phyloP scores from a whole-genome alignment of 2,888 invertebrate species.

The Caenorhabditis sp. region DNA sequence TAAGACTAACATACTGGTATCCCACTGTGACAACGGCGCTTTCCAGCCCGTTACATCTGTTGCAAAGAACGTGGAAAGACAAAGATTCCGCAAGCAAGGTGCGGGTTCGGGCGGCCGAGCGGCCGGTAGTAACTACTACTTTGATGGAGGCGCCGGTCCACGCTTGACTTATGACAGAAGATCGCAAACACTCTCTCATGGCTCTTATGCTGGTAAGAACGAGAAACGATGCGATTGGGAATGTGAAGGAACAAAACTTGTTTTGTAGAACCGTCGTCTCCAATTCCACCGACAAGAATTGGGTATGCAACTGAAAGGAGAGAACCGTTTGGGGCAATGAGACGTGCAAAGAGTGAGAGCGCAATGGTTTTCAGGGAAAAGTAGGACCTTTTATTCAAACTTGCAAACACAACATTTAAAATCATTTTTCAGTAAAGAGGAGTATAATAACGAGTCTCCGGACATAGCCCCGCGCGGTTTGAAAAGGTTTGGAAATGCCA shows the following conservation, averaged over 20 bases:
- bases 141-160: constrained; percentile 61
- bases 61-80: constrained; percentile 76
- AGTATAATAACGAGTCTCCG: constrained; percentile 51
- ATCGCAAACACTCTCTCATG: constrained; percentile 67
- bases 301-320: constrained; percentile 60
- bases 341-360: constrained; percentile 78
- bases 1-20: background rate
- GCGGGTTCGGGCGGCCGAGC: constrained; percentile 70
- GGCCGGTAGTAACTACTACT: constrained; percentile 69
- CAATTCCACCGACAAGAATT: constrained; percentile 45
- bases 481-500: constrained; percentile 55
- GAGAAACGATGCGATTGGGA: background rate
- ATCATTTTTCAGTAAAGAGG: constrained; percentile 41
- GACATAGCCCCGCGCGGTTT: constrained; percentile 64
- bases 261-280: constrained; percentile 58
- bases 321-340: constrained; percentile 73
- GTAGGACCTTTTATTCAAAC: constrained; percentile 7
- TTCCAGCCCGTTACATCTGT: constrained; percentile 73
- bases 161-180: constrained; percentile 63
- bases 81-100: constrained; percentile 75
- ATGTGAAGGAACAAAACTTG: background rate
- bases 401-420: background rate
- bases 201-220: constrained; percentile 52
- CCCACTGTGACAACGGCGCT: background rate
- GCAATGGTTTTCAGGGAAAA: constrained; percentile 71